phyloP scores from a whole-genome alignment of 2,888 invertebrate species.

The Drosophila quinaria region DNA sequence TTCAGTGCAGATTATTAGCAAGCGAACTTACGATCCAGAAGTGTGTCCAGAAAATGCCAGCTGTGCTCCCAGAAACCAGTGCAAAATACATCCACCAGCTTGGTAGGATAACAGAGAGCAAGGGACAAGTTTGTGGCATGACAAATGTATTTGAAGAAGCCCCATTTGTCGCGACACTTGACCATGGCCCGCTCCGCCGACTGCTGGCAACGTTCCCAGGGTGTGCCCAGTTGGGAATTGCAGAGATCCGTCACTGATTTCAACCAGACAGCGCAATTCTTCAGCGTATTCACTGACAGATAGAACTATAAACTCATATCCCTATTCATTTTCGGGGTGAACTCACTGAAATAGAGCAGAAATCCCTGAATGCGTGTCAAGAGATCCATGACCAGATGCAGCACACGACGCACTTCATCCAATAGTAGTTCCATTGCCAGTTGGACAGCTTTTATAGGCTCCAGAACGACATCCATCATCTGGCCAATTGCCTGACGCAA shows the following conservation, averaged over 20 bases:
- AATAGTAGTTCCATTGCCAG: constrained; percentile 89
- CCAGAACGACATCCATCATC: constrained; percentile 89
- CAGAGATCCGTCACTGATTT: constrained; percentile 89
- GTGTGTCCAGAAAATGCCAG: constrained; percentile 88
- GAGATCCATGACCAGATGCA: constrained; percentile 88
- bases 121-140: constrained; percentile 87
- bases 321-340: constrained; percentile 49
- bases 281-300: constrained; percentile 88
- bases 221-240: constrained; percentile 91
- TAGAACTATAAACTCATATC: neutral
- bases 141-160: constrained; percentile 87
- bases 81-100: constrained; percentile 89
- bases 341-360: constrained; percentile 88
- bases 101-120: constrained; percentile 88
- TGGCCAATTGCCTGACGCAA: constrained; percentile 88
- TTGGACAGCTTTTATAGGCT: constrained; percentile 89
- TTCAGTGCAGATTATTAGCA: neutral
- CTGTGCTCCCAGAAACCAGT: constrained; percentile 89
- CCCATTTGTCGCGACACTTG: constrained; percentile 88
- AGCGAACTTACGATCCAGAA: constrained; percentile 88
- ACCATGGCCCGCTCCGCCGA: constrained; percentile 88
- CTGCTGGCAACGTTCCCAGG: constrained; percentile 90
- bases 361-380: constrained; percentile 88
- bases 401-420: constrained; percentile 87
- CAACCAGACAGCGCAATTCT: constrained; percentile 90